Evolutionary conservation across 2,113 vertebrate species (phyloP).

Genomic region (Archilochus colubris): DNA sequence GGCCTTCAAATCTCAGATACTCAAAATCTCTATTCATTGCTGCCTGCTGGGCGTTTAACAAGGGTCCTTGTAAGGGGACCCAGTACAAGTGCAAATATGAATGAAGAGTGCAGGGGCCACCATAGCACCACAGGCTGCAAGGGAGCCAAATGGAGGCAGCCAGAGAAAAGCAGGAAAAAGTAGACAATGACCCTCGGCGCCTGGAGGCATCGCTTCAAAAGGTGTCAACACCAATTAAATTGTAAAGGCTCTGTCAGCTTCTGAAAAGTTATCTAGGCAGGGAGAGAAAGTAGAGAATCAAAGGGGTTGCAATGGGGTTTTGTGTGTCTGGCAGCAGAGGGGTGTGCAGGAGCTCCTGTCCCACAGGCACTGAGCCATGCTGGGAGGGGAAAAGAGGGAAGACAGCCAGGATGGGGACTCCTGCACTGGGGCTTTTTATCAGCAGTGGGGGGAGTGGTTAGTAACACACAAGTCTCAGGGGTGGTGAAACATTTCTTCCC

Average conservation of each 20-base stretch:
- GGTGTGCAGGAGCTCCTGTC: slow-evolving; percentile 30
- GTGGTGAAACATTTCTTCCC: background rate
- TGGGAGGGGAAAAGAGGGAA: background rate
- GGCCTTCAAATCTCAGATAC: slow-evolving; percentile 77
- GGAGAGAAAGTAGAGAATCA: slow-evolving; percentile 77
- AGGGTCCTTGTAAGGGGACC: slow-evolving; percentile 77
- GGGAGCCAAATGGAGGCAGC: slow-evolving; percentile 73
- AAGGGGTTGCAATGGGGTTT: slow-evolving; percentile 55
- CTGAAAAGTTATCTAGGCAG: slow-evolving; percentile 78
- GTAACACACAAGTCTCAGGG: background rate
- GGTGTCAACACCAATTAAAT: slow-evolving; percentile 84
- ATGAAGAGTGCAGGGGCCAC: slow-evolving; percentile 79
- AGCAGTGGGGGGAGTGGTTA: background rate
- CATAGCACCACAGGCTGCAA: slow-evolving; percentile 74
- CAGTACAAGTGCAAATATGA: slow-evolving; percentile 76
- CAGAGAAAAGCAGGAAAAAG: slow-evolving; percentile 74
- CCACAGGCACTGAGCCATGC: slow-evolving; percentile 11
- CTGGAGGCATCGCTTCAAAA: slow-evolving; percentile 81
- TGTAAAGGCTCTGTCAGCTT: slow-evolving; percentile 80
- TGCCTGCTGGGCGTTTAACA: slow-evolving; percentile 82
- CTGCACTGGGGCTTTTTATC: background rate
- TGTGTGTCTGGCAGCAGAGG: slow-evolving; percentile 50
- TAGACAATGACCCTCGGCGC: slow-evolving; percentile 77
- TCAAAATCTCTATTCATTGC: slow-evolving; percentile 78
- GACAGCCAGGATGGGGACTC: background rate